A percentile compares a stretch with the other conserved stretches of the same genome.
phyloP scores from a whole-genome alignment of 2,888 invertebrate genomes.

The Neria commutata region DNA sequence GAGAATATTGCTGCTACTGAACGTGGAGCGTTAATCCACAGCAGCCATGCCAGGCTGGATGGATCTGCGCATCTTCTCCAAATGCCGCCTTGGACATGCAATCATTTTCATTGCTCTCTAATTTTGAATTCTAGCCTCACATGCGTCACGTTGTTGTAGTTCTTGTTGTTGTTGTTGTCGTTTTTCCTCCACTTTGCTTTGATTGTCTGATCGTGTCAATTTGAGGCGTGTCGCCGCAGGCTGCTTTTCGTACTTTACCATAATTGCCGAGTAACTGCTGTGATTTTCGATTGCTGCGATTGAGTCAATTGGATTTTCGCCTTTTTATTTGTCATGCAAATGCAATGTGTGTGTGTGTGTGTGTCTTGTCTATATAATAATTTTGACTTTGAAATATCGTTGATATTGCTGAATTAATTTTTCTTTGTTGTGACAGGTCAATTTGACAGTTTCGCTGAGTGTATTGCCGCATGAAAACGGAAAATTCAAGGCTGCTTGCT shows the following conservation, averaged over 20 bases:
- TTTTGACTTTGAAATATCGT: slow-evolving; percentile 45
- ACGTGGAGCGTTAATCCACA: too few species aligned
- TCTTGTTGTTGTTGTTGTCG: background rate
- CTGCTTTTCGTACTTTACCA: slow-evolving; percentile 35
- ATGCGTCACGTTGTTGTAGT: slow-evolving; percentile 1
- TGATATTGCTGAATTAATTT: slow-evolving; percentile 30
- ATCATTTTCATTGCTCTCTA: background rate
- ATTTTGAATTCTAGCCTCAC: slow-evolving; percentile 2
- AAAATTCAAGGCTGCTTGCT: too few species aligned
- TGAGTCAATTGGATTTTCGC: slow-evolving; percentile 7
- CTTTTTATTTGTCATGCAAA: slow-evolving; percentile 16
- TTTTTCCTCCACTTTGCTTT: slow-evolving; percentile 25
- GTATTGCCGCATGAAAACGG: too few species aligned
- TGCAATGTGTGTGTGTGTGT: background rate
- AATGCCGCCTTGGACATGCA: background rate
- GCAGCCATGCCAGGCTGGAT: background rate
- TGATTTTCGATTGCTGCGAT: slow-evolving; percentile 4
- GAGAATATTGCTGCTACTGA: too few species aligned
- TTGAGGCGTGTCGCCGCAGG: slow-evolving; percentile 50
- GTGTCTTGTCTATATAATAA: slow-evolving; percentile 36
- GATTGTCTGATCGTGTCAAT: slow-evolving; percentile 55
- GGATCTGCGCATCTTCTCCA: too few species aligned
- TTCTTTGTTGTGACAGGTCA: slow-evolving; percentile 29
- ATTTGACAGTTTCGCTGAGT: slow-evolving; percentile 25
- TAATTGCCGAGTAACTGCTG: too few species aligned